Evolutionary conservation across 1,140 invertebrate species (phyloP), one percentile per base, ranked within the genome.

Genomic region (Phymastichus coffea): DNA sequence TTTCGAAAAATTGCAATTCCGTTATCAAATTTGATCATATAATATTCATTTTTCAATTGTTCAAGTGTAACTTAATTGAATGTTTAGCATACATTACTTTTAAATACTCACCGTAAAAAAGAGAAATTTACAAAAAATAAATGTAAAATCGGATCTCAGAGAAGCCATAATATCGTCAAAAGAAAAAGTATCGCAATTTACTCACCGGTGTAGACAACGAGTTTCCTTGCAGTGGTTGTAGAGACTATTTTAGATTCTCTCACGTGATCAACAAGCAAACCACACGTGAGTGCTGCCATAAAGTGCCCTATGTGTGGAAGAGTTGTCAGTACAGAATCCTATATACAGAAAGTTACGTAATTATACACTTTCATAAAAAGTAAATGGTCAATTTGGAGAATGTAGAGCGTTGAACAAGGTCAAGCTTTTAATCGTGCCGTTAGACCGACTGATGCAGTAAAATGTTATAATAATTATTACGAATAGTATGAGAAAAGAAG

Each of bases 261-360:
- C 15, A 84, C 80, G 51, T 84, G 82, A 70, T 85, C 84, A 3
- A 84, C 83, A 0, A 85, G 71, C 1, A 83, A 76, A 20, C 83
- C 84, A 41, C 83, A 84, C 2, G 81, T 80, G 44, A 85, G 71
- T 12, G 83, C 83, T 49, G 82, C 82, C 68, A 84, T 74, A 61
- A 84, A 85, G 61, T 84, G 82, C 15, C 83, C 83, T 40, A 85
- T 82, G 57, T 83, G 82, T 19, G 83, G 83, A 52, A 85, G 68
- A 22, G 82, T 83, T 15, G 81, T 83, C 10, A 84, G 53, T 25
- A 84, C 79, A 3, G 83, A 82, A 68, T 84, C 81, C 84, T 85
- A 55, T 2, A 15, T 43, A 6, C 33, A 44, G 3, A 28, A 52
- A 52, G 46, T 46, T 28, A 14, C 14, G 40, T 35, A 58, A 58